A percentile compares a stretch with the other conserved stretches of the same genome.
Conservation (phyloP, 2,113 vertebrate genomes). For the Dicaeum eximium region DNA sequence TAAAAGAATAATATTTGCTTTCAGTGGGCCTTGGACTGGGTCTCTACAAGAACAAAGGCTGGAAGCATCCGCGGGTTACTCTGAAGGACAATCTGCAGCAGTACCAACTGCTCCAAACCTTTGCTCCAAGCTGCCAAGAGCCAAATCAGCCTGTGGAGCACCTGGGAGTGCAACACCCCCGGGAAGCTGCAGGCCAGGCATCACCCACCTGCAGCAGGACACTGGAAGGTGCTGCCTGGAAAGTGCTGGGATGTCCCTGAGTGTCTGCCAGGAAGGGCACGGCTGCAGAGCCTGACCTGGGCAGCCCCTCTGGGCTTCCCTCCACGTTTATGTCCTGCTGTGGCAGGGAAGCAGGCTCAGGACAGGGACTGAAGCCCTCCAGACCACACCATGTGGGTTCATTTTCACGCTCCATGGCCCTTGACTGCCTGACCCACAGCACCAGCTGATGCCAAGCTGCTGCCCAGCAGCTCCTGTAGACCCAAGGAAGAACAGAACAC, state of each 20-base stretch:
- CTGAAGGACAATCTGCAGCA: fast-evolving
- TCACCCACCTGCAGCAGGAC: neutral
- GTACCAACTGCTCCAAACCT: neutral
- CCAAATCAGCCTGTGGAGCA: neutral
- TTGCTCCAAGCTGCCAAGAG: neutral
- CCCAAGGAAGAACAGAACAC: neutral
- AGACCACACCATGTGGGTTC: neutral
- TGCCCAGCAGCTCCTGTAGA: neutral
- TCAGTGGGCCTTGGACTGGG: neutral
- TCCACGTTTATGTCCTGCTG: neutral
- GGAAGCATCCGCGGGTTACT: neutral
- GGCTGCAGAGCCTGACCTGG: neutral
- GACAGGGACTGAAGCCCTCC: neutral
- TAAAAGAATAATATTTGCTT: neutral
- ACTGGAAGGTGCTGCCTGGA: neutral
- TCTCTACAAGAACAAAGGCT: fast-evolving
- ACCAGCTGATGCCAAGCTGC: neutral
- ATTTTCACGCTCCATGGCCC: neutral
- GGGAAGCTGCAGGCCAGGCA: neutral
- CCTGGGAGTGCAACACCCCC: neutral
- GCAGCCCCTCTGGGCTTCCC: neutral
- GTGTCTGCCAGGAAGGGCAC: neutral
- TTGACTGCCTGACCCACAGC: no score
- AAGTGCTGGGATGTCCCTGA: neutral
- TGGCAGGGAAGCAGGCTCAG: neutral